These are phyloP conservation scores for Lasioglossum vierecki DNA, from an alignment of 2,888 invertebrate genomes.

Conservation along the genomic window DNA sequence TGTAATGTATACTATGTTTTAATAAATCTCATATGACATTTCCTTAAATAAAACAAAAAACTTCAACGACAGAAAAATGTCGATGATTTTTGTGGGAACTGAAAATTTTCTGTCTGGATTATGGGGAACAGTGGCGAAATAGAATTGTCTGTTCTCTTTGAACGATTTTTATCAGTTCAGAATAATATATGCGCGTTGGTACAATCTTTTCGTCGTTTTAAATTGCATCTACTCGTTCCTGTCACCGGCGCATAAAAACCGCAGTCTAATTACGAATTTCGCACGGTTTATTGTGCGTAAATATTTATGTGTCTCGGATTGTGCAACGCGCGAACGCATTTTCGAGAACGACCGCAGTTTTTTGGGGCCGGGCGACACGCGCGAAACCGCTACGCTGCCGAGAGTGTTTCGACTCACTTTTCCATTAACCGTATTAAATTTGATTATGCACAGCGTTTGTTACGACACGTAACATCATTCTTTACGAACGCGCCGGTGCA, in stretches of 20 bases:
- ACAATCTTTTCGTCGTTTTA: neutral
- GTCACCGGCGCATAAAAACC: neutral
- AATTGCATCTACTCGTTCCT: neutral
- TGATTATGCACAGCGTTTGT: slow-evolving; percentile 35
- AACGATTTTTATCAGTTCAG: neutral
- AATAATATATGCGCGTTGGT: neutral
- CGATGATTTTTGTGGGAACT: neutral
- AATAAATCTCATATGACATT: too few species aligned
- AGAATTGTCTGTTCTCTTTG: neutral
- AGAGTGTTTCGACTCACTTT: slow-evolving; percentile 1
- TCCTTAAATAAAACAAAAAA: too few species aligned
- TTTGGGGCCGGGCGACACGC: slow-evolving; percentile 19
- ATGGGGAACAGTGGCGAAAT: neutral
- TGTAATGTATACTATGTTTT: too few species aligned
- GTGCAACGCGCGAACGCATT: slow-evolving; percentile 54
- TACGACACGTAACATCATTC: slow-evolving; percentile 23
- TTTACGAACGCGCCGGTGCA: neutral
- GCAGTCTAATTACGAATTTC: slow-evolving; percentile 37
- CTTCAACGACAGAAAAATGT: neutral
- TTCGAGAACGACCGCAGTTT: slow-evolving; percentile 41
- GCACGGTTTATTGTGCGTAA: slow-evolving; percentile 45
- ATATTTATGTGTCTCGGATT: slow-evolving; percentile 56
- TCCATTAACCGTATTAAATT: slow-evolving; percentile 53
- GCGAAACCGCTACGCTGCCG: neutral
- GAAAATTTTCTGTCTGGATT: neutral